Evolutionary conservation across 2,797 vertebrate genomes (phyloP).

Genomic region (Tauraco hartlaubi): DNA sequence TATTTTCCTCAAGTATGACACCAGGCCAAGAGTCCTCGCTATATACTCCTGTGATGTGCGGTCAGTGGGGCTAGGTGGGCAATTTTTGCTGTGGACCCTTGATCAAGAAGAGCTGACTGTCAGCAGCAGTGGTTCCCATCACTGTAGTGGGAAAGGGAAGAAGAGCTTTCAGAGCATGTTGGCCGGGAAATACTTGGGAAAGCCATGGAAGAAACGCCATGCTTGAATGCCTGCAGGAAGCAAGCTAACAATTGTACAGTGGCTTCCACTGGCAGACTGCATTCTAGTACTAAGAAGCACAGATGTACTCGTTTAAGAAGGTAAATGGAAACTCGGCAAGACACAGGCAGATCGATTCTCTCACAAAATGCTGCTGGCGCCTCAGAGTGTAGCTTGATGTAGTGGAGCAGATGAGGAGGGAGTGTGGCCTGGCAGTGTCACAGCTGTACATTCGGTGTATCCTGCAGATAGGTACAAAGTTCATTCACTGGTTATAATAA

Average conservation of each 20-base stretch:
- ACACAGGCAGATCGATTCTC: constrained; percentile 2
- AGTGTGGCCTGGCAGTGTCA: neutral
- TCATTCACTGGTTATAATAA: neutral
- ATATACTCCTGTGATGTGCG: neutral
- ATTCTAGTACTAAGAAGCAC: neutral
- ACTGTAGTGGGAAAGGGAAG: neutral
- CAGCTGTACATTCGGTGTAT: neutral
- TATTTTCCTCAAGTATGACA: neutral
- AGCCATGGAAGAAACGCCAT: neutral
- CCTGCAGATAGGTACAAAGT: constrained; percentile 10
- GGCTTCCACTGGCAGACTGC: neutral
- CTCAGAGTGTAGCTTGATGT: neutral
- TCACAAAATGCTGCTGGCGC: constrained; percentile 30
- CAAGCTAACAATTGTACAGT: neutral
- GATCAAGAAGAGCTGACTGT: neutral
- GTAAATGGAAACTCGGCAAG: constrained; percentile 20
- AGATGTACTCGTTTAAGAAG: neutral
- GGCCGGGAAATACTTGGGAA: neutral
- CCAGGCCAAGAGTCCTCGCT: neutral
- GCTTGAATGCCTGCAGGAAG: neutral
- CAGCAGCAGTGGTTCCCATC: neutral
- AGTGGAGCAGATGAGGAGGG: constrained; percentile 15
- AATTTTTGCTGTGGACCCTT: neutral
- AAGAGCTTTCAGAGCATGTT: neutral
- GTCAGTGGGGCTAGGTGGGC: neutral